A percentile compares a stretch with the other conserved stretches of the same genome.
phyloP scores from a whole-genome alignment of 2,888 invertebrate species.

The Drosophila conformis region DNA sequence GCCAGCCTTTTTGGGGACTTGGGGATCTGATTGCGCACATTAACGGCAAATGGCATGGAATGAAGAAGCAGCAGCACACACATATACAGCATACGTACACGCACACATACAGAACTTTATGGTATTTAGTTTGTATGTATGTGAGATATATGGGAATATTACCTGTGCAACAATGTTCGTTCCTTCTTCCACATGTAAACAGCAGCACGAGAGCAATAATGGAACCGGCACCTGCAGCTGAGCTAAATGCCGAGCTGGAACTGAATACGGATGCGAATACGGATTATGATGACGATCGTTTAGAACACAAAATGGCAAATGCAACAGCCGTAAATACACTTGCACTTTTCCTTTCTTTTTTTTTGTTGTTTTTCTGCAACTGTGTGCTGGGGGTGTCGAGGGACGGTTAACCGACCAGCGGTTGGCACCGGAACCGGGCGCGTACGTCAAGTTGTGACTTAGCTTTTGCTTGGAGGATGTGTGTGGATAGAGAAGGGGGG shows the following conservation, averaged over 20 bases:
- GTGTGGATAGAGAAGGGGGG: slow-evolving; percentile 23
- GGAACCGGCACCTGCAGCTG: slow-evolving; percentile 54
- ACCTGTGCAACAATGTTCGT: slow-evolving; percentile 58
- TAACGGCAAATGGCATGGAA: slow-evolving; percentile 35
- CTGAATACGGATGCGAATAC: slow-evolving; percentile 20
- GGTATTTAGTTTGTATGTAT: slow-evolving; percentile 24
- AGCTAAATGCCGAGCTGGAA: slow-evolving; percentile 31
- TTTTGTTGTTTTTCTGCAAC: slow-evolving; percentile 35
- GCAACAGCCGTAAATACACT: slow-evolving; percentile 27
- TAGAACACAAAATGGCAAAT: slow-evolving; percentile 30
- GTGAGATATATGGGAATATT: slow-evolving; percentile 33
- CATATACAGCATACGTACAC: slow-evolving; percentile 18
- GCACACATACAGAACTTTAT: slow-evolving; percentile 6
- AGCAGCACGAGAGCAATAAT: slow-evolving; percentile 41
- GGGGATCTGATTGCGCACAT: slow-evolving; percentile 24
- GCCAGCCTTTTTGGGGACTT: slow-evolving; percentile 19
- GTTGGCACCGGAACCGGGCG: slow-evolving; percentile 75
- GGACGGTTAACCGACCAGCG: slow-evolving; percentile 53
- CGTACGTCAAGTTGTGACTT: slow-evolving; percentile 66
- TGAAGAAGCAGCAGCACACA: slow-evolving; percentile 20
- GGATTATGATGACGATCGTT: slow-evolving; percentile 10
- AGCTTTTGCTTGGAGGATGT: slow-evolving; percentile 19
- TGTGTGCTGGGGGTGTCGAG: slow-evolving; percentile 22
- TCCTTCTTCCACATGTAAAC: slow-evolving; percentile 46
- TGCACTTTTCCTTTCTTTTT: slow-evolving; percentile 37